Base-by-base conservation (phyloP, 2,888 invertebrate species). In the Drosophila fungiperda region DNA sequence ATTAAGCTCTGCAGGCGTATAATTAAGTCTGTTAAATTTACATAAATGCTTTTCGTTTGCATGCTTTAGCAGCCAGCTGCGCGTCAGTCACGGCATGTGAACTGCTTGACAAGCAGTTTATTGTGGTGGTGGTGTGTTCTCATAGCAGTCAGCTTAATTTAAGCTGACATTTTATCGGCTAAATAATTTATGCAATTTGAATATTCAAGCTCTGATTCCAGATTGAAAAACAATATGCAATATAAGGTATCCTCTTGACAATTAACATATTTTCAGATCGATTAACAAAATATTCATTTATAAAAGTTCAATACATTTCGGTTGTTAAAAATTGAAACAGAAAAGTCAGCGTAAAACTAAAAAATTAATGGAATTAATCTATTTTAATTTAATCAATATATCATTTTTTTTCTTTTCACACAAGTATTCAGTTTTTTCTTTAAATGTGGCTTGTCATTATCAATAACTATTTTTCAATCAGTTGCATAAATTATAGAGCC, bases 91-190 rank as follows among this genome's bases (percentile, higher is more conserved):
- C 15, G 33, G 4, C 17, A 4, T 17, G 4, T 0, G 2, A 3
- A 63, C 73, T 80, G 70, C 74, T 71, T 70, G 54, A 54, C 54
- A 80, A 75, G 72, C 74, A 80, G 86, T 79, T 53, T 0, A 7
- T 1, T 8, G 11, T 50, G 57, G 54, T 65, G 53, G 15, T 2
- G 70, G 81, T 57, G 60, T 73, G 45, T 11, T 71, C 36, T 8
- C 38, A 26, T 45, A 76, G 67, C 71, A 63, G n/a, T 20, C 17
- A 65, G 36, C 64, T 59, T 11, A 0, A 26, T n/a, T 53, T 58
- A 60, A 67, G 32, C 9, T 48, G 54, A 9, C 29, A 1, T 36
- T 52, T 40, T 35, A 63, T 40, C 15, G 36, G 45, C n/a, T 9
- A 61, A 48, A 62, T 73, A 68, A 68, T 65, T 73, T 62, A 53